Conservation (phyloP, 2,888 invertebrate species). For the Tetropium fuscum region DNA sequence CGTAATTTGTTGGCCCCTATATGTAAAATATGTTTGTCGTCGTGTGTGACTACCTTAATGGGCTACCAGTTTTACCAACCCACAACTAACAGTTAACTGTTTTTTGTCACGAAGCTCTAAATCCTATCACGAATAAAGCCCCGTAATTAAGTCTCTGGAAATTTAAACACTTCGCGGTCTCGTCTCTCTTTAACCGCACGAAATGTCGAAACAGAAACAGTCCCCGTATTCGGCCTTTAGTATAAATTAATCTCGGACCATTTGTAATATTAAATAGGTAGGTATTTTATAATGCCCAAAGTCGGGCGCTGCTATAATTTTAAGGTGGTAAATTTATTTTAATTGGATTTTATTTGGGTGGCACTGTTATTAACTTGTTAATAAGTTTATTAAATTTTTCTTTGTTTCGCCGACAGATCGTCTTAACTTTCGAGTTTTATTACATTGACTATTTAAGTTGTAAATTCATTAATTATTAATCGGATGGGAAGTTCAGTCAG, state of each 20-base stretch:
- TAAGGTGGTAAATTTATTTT: conserved; percentile 55
- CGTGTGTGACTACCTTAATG: conserved; percentile 45
- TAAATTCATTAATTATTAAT: conserved; percentile 14
- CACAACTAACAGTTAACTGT: conserved; percentile 45
- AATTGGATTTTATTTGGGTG: conserved; percentile 56
- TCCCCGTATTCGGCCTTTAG: background rate
- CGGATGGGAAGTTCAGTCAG: background rate
- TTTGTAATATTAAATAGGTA: conserved; percentile 34
- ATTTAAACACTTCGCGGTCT: conserved; percentile 4
- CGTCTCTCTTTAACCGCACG: background rate
- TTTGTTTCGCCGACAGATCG: conserved; percentile 35
- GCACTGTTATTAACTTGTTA: conserved; percentile 55
- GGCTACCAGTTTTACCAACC: conserved; percentile 43
- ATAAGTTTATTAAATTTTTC: conserved; percentile 55
- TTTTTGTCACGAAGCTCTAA: conserved; percentile 55
- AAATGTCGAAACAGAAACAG: background rate
- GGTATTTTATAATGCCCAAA: conserved; percentile 28
- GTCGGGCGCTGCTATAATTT: conserved; percentile 39
- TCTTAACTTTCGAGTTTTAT: conserved; percentile 15
- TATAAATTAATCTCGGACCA: conserved; percentile 30
- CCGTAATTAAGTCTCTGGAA: conserved; percentile 49
- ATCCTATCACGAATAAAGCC: conserved; percentile 50
- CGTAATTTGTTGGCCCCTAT: conserved; percentile 40
- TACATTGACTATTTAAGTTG: conserved; percentile 4
- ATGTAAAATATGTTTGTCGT: conserved; percentile 42